These are phyloP conservation scores for Terebella lapidaria DNA, from an alignment of 2,888 invertebrate species.

Conservation along the genomic window DNA sequence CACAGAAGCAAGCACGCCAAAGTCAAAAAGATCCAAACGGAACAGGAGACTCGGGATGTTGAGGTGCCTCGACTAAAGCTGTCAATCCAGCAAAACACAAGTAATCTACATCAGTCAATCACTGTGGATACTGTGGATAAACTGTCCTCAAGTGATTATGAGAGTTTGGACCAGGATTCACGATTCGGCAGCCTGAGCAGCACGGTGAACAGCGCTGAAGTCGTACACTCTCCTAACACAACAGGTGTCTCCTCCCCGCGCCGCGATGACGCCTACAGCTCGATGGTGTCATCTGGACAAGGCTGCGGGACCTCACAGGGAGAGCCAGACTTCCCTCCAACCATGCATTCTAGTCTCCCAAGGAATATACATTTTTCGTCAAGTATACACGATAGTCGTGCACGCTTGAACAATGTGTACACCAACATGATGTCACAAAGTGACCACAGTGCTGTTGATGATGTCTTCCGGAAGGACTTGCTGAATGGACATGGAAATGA, in stretches of 20 bases:
- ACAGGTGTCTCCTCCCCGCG: not conserved
- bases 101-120: not conserved
- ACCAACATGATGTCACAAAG: no score
- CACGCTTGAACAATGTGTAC: no score
- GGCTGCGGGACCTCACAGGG: no score
- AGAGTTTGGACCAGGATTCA: not conserved
- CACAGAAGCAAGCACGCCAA: not conserved
- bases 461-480: no score
- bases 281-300: not conserved
- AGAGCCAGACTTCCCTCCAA: not conserved
- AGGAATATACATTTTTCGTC: not conserved
- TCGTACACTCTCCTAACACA: not conserved
- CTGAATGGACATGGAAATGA: no score
- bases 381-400: no score
- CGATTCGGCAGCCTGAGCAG: not conserved
- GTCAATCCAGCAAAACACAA: not conserved
- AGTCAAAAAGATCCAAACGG: not conserved
- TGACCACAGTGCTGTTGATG: no score
- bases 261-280: not conserved
- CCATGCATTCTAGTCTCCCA: not conserved
- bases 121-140: not conserved
- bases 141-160: not conserved
- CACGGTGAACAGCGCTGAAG: not conserved
- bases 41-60: not conserved
- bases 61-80: no score